Evolutionary conservation across 1,140 invertebrate species (phyloP), one percentile per base, ranked within the genome.

Genomic region (Heliconius congener): DNA sequence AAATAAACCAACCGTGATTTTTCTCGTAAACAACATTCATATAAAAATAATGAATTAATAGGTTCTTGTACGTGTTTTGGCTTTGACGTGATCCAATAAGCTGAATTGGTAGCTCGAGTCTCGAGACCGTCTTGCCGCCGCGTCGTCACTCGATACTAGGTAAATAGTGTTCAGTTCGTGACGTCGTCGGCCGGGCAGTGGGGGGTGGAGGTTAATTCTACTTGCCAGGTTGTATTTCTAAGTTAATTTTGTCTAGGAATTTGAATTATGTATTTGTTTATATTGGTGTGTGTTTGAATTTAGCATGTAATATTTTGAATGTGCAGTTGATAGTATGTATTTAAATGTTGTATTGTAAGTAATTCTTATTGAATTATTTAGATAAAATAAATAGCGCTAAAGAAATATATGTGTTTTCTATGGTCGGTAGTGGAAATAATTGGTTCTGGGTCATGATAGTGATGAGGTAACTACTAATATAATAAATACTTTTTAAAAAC

Each of bases 81-180:
- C 75, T 77, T 76, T 39, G 46, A 71, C 42, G 46, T 88, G 88
- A 91, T 88, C 88, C 88, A 90, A 89, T 90, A 88, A 88, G 81
- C 84, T 78, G 79, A 78, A 87, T 86, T 85, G 83, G 81, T 84
- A 83, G 83, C 79, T 84, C 75, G 81, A 87, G 83, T 89, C 86
- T 23, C 23, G 23, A 23, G 86, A 88, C 87, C 86, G 87, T 82
- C 86, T 87, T 71, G 71, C 74, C 60, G 76, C 71, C 52, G 70
- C 60, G 74, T 55, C 37, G 78, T 80, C 71, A 80, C 70, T 76
- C 37, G 23, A 74, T 74, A 81, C 75, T 55, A 42, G 55, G 46
- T 74, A 52, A 74, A 74, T 74, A 81, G 74, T 76, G 30, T 55
- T 72, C 37, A 39, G 71, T 19, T 42, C 71, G 71, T 72, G 71